Base-by-base conservation (phyloP, 2,797 vertebrate species). In the Intellagama lesueurii region DNA sequence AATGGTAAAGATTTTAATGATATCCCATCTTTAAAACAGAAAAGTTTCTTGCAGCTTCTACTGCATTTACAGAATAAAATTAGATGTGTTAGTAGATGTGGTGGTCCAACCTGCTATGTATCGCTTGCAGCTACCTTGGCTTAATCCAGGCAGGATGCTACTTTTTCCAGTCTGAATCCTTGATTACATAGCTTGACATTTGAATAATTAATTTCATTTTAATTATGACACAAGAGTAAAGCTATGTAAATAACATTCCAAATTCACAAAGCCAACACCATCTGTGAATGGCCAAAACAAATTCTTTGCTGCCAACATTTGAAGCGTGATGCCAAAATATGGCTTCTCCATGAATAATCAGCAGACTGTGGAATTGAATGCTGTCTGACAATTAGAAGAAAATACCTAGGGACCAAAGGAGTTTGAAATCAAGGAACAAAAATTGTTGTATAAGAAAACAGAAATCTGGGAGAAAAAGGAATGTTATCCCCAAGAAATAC, bases 141-240 rank as follows among this genome's bases (percentile, higher is more conserved):
- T 47, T 75, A 83, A 66, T 77, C 44, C 49, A 60, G 30, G 78
- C 75, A 60, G 32, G 3, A 60, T 35, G 66, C 28, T 22, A 47
- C 68, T 44, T 78, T 69, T 40, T 24, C 49, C 47, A 70, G 87
- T n/a, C 83, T 19, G 1, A 7, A 76, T 84, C 5, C 8, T 69
- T 70, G 72, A 52, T 0, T 85, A 6, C 1, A 32, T 0, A 60
- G 0, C 4, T 91, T 87, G 91, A 89, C 0, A 81, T 68, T 91
- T 81, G 75, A 91, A 84, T 85, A 92, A 56, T 78, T 87, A 83
- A 90, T 72, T 91, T 85, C 86, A 9, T 5, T 6, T 90, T 86
- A 66, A 2, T 79, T 91, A 89, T 87, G 90, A 94, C 12, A 87
- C 87, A 52, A 83, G 72, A 83, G 64, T 77, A 89, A 93, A 93